Evolutionary conservation across 2,797 vertebrate species (phyloP).

Genomic region (Darevskia nairensis): DNA sequence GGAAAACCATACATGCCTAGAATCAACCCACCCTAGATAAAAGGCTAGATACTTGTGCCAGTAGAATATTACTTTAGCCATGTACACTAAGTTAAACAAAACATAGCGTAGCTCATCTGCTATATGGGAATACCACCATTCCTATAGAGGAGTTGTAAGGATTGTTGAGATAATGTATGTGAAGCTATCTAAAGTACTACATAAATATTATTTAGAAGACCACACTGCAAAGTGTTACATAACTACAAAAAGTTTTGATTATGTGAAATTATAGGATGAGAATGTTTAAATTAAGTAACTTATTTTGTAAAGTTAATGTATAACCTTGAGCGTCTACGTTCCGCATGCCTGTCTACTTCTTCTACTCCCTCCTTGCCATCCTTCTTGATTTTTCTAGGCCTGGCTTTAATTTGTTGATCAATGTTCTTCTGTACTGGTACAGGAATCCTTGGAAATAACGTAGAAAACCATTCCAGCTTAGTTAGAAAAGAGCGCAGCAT

Average conservation of each 20-base stretch:
- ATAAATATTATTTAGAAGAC: neutral
- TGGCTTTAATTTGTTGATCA: conserved; percentile 95
- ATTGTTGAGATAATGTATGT: neutral
- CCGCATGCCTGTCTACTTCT: conserved; percentile 85
- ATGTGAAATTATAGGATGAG: neutral
- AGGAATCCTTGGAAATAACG: conserved; percentile 96
- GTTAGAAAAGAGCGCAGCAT: conserved; percentile 99
- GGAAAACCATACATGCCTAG: neutral
- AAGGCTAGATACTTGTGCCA: too few relatives aligned
- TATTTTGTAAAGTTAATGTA: conserved; percentile 35
- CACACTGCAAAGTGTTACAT: neutral
- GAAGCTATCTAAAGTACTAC: neutral
- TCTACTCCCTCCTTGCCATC: conserved; percentile 86
- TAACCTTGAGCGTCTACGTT: conserved; percentile 91
- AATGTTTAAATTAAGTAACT: neutral
- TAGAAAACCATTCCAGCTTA: conserved; percentile 99
- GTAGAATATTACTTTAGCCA: neutral
- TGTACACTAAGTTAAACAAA: neutral
- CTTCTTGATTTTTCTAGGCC: conserved; percentile 92
- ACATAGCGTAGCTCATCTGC: neutral
- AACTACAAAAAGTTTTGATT: neutral
- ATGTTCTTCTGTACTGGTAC: conserved; percentile 98
- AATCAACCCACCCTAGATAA: too few relatives aligned
- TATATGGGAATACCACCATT: neutral
- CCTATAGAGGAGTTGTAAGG: neutral